Conservation (phyloP, 30 jellyfish, hydroid and myxozoan genomes). For the Pelagia noctiluca region DNA sequence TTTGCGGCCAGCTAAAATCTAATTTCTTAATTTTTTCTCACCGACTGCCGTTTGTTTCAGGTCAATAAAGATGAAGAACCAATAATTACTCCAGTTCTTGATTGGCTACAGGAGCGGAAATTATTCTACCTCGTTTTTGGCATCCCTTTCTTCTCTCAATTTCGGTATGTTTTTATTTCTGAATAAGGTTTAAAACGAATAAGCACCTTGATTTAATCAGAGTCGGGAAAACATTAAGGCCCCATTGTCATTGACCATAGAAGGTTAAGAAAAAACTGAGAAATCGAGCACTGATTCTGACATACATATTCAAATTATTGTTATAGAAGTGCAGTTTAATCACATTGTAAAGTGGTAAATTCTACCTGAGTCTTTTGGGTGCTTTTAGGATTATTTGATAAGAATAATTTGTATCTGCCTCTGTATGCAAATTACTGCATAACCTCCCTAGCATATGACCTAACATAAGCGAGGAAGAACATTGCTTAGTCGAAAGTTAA, state of each 20-base stretch:
- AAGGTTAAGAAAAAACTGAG: not conserved
- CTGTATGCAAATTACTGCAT: no score
- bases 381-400: no score
- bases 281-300: not conserved
- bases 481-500: no score
- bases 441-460: no score
- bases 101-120: slow-evolving; percentile 77
- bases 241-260: not conserved
- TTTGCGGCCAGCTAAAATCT: not conserved
- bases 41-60: slow-evolving; percentile 5
- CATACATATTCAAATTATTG: not conserved
- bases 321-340: not conserved
- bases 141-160: slow-evolving; percentile 67
- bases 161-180: slow-evolving; percentile 40
- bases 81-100: slow-evolving; percentile 66
- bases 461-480: no score
- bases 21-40: not conserved
- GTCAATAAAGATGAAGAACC: slow-evolving; percentile 57
- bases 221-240: not conserved
- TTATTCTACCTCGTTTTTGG: slow-evolving; percentile 43
- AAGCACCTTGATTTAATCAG: not conserved
- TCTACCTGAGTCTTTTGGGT: no score
- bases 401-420: no score
- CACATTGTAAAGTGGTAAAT: no score
- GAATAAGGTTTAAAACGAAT: no score